Conservation (phyloP, 2,888 invertebrate species). For the Cremastinae sp. region DNA sequence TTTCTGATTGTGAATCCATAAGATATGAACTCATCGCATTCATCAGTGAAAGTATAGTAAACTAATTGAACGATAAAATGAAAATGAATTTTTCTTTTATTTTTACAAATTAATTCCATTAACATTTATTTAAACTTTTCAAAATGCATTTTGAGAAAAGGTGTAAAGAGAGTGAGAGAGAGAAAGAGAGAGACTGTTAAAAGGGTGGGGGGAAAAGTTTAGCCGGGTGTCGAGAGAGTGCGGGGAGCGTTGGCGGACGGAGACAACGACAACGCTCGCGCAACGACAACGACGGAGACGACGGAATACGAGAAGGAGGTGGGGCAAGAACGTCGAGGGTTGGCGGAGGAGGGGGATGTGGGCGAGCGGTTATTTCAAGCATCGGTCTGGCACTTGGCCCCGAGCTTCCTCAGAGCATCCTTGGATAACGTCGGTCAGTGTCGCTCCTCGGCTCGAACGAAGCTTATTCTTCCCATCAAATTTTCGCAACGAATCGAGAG, state of each 20-base stretch:
- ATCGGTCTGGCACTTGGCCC: constrained; percentile 77
- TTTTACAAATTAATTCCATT: no score
- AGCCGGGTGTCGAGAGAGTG: constrained; percentile 60
- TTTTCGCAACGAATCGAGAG: neutral
- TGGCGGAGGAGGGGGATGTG: constrained; percentile 75
- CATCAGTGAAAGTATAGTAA: no score
- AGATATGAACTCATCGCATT: no score
- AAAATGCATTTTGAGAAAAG: constrained; percentile 42
- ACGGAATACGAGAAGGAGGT: constrained; percentile 50
- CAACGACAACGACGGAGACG: constrained; percentile 21
- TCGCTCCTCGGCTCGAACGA: constrained; percentile 62
- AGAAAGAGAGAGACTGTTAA: constrained; percentile 45
- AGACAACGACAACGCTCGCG: constrained; percentile 19
- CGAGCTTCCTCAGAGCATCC: constrained; percentile 74
- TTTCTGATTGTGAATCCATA: no score
- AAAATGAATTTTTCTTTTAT: no score
- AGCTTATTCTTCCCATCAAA: constrained; percentile 37
- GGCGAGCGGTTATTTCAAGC: constrained; percentile 79
- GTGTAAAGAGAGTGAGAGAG: constrained; percentile 11
- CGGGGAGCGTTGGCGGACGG: constrained; percentile 37
- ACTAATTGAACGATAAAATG: no score
- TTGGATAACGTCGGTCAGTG: constrained; percentile 66
- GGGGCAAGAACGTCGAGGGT: constrained; percentile 71
- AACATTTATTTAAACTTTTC: neutral
- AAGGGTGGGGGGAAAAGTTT: constrained; percentile 64